Conservation (phyloP, 2,797 vertebrate genomes). For the Oreochromis mossambicus region DNA sequence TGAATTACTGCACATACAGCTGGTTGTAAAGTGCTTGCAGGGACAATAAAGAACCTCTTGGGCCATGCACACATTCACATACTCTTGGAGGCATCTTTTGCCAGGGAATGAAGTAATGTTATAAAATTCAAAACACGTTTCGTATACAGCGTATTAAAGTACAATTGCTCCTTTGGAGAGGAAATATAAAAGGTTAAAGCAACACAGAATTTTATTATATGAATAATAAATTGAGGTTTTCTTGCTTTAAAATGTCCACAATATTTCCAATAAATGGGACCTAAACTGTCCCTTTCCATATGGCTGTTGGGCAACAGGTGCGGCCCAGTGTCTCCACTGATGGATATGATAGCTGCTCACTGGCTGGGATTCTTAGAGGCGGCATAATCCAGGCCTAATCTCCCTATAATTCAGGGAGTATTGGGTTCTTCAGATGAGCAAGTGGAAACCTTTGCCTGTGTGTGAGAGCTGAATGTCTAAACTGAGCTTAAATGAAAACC, state of each 20-base stretch:
- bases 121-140: constrained; percentile 65
- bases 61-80: constrained; percentile 50
- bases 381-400: constrained; percentile 80
- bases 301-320: constrained; percentile 77
- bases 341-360: constrained; percentile 74
- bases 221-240: neutral
- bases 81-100: constrained; percentile 58
- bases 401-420: constrained; percentile 82
- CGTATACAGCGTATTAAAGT: constrained; percentile 43
- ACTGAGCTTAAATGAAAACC: constrained; percentile 64
- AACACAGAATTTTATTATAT: constrained; percentile 10
- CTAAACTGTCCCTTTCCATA: constrained; percentile 32
- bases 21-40: constrained; percentile 64
- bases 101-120: constrained; percentile 72
- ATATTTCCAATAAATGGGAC: constrained; percentile 31
- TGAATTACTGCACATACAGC: constrained; percentile 60
- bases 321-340: constrained; percentile 75
- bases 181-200: constrained; percentile 43
- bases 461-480: constrained; percentile 72
- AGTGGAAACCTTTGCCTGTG: constrained; percentile 76
- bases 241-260: neutral
- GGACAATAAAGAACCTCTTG: constrained; percentile 67
- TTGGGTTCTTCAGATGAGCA: constrained; percentile 82
- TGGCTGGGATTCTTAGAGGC: constrained; percentile 77
- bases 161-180: constrained; percentile 22